These are phyloP conservation scores for Varanus komodoensis DNA, from an alignment of 2,113 vertebrate species.

Conservation along the genomic window DNA sequence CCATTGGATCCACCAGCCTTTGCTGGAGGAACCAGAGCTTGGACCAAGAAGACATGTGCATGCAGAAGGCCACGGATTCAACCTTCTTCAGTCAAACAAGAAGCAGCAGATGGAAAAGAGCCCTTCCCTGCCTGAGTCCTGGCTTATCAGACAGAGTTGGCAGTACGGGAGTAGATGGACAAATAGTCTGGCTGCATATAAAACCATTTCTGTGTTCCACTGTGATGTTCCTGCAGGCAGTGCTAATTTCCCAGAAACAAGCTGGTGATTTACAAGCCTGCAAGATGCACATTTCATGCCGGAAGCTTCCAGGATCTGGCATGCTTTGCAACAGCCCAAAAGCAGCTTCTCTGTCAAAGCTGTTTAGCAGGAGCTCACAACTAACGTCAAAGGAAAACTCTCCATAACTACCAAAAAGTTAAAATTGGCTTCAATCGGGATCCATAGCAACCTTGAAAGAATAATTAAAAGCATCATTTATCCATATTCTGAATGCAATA, in stretches of 20 bases:
- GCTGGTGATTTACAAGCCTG: background rate
- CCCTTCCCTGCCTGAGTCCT: no score
- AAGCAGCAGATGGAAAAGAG: no score
- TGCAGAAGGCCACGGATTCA: no score
- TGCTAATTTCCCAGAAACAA: background rate
- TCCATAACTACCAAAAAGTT: background rate
- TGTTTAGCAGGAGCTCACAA: background rate
- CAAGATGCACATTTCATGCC: background rate
- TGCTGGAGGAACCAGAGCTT: no score
- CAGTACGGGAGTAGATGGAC: no score
- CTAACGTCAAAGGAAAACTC: background rate
- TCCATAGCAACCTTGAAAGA: background rate
- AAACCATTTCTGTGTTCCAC: no score
- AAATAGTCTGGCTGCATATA: no score
- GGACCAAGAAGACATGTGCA: no score
- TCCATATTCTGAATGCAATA: background rate
- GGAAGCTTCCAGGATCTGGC: background rate
- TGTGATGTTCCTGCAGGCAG: background rate
- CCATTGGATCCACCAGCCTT: no score
- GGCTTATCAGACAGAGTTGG: no score
- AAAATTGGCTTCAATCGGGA: background rate
- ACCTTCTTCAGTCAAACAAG: no score
- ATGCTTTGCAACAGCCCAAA: background rate
- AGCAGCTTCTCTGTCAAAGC: background rate
- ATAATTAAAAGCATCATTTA: background rate